Evolutionary conservation across 2,888 invertebrate genomes (phyloP), one percentile per base, ranked within the genome.

Genomic region (Gibbula magus): DNA sequence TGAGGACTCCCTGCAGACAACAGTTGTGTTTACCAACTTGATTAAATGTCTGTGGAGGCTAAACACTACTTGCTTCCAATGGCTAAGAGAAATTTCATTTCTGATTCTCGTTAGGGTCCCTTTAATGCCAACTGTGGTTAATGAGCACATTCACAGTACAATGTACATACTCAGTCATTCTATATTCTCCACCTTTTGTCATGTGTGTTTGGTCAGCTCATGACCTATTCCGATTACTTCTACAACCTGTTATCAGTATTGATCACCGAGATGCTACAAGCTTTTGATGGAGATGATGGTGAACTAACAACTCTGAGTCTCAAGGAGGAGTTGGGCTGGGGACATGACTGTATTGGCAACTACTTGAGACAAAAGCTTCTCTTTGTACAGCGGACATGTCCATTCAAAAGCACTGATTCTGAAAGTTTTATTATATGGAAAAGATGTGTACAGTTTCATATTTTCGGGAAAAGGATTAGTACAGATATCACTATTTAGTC

Each of bases 261-360:
- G 61, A 61, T 61, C 61, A 61, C 25, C 29, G 13, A 29, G 61
- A 29, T 25, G 29, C 25, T 61, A 29, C 61, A 61, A 25, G 29
- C 16, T 29, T 61, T 61, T 61, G 61, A 61, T 61, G 25, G 61
- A 61, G 61, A 61, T 61, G 61, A 61, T 61, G 61, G 61, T 29
- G 18, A 61, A 61, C 61, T 29, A 61, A 61, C 61, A 61, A 61
- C 61, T 61, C 61, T 13, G 8, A 29, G 61, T 61, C 61, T 61
- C 61, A 61, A 61, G 61, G 13, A 61, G 61, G 29, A 61, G 18
- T 29, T 16, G 29, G 61, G 29, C 29, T 25, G 61, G 29, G 18
- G 29, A 13, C 61, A 61, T 25, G 29, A 61, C 29, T 61, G 61
- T 29, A 61, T 61, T 25, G 61, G 29, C 29, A 61, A 61, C 29